Evolutionary conservation across 2,797 vertebrate genomes (phyloP).

Genomic region (Peromyscus attwateri): DNA sequence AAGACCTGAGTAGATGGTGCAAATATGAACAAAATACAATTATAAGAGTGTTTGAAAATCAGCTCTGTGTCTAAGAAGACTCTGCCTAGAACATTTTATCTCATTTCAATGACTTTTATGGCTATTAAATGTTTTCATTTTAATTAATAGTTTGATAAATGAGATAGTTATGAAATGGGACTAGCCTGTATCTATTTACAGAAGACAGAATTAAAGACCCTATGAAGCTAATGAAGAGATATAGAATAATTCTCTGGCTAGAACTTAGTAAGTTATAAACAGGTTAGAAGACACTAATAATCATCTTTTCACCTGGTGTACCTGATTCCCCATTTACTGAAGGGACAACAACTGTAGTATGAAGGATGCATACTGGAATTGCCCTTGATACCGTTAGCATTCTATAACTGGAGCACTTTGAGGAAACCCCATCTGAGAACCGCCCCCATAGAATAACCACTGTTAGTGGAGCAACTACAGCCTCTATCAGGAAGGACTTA

Average conservation of each 20-base stretch:
- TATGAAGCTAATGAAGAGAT: not conserved
- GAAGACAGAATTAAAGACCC: slow-evolving; percentile 66
- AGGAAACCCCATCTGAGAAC: not conserved
- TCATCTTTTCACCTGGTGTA: not conserved
- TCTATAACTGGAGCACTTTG: not conserved
- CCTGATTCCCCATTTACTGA: not conserved
- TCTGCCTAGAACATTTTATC: slow-evolving; percentile 84
- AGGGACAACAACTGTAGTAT: not conserved
- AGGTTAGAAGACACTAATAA: not conserved
- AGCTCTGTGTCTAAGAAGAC: slow-evolving; percentile 79
- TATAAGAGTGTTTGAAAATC: slow-evolving; percentile 79
- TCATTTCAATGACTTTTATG: slow-evolving; percentile 88
- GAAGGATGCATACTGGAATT: not conserved
- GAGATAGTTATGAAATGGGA: slow-evolving; percentile 87
- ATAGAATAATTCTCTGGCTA: slow-evolving; percentile 44
- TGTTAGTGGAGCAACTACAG: not conserved
- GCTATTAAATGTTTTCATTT: slow-evolving; percentile 88
- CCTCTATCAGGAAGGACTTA: not conserved
- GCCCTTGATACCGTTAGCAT: not conserved
- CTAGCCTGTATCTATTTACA: slow-evolving; percentile 80
- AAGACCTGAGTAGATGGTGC: slow-evolving; percentile 80
- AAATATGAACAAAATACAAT: slow-evolving; percentile 86
- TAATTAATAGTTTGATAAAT: slow-evolving; percentile 90
- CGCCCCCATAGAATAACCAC: not conserved
- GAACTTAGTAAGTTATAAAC: not conserved